phyloP scores from a whole-genome alignment of 2,113 vertebrate genomes.

The Phrynosoma platyrhinos region DNA sequence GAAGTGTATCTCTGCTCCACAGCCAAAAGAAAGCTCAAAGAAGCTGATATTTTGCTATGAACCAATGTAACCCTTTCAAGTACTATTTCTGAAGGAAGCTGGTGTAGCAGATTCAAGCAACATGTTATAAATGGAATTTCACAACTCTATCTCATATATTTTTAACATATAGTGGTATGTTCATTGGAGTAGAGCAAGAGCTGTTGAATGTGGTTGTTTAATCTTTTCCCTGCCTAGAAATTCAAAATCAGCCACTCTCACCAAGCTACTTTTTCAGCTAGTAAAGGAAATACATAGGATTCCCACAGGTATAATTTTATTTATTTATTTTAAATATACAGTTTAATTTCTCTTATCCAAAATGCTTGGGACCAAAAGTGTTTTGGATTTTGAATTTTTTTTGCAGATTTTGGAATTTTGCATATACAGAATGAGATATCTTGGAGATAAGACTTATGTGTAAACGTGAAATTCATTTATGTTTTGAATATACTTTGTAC shows the following conservation, averaged over 20 bases:
- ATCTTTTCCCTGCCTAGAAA: neutral
- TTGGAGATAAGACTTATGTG: too few relatives aligned
- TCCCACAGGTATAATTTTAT: neutral
- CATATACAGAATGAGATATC: too few relatives aligned
- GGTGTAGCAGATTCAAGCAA: neutral
- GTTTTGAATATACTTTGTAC: too few relatives aligned
- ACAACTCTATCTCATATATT: neutral
- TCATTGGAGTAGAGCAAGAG: neutral
- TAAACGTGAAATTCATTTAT: too few relatives aligned
- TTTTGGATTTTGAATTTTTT: too few relatives aligned
- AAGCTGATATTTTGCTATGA: neutral
- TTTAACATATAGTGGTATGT: neutral
- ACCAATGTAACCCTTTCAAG: neutral
- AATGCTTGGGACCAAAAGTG: too few relatives aligned
- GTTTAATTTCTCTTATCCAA: too few relatives aligned
- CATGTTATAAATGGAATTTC: neutral
- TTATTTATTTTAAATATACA: too few relatives aligned
- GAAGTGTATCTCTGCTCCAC: neutral
- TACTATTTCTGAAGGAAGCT: neutral
- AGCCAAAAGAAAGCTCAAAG: neutral
- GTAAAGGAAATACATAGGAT: neutral
- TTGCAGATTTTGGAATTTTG: too few relatives aligned
- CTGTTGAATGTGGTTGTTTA: neutral
- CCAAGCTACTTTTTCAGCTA: neutral
- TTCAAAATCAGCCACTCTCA: neutral